Conservation (phyloP, 2,888 invertebrate genomes). For the Oxystoma pomonae region DNA sequence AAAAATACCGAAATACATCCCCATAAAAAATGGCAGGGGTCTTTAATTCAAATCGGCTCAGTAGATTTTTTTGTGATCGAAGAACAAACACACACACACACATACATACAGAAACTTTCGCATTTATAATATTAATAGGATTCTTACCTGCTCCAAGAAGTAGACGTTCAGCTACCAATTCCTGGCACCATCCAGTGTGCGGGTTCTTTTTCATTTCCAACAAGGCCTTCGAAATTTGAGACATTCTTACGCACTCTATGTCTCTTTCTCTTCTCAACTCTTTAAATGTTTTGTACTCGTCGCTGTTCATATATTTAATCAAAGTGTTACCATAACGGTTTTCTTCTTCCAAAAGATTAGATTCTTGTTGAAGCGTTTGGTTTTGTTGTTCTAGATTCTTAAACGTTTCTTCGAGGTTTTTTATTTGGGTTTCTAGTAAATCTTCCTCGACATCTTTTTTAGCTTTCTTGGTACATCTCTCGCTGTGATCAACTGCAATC, state of each 20-base stretch:
- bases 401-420: neutral
- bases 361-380: neutral
- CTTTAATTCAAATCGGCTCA: no score
- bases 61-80: no score
- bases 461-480: no score
- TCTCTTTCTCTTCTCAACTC: constrained; percentile 30
- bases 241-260: constrained; percentile 36
- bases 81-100: no score
- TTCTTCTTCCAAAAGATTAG: neutral
- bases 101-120: no score
- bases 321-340: neutral
- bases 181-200: constrained; percentile 26
- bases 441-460: neutral
- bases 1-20: no score
- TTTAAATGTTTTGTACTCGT: constrained; percentile 3
- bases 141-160: constrained; percentile 38
- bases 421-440: neutral
- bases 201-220: constrained; percentile 27
- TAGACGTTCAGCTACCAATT: constrained; percentile 37
- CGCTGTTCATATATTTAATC: neutral
- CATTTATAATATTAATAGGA: no score
- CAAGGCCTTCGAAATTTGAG: constrained; percentile 37
- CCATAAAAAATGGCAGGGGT: no score
- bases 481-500: neutral
- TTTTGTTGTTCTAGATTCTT: neutral